Conservation (phyloP, 2,113 vertebrate genomes). For the Sebastes schlegelii region DNA sequence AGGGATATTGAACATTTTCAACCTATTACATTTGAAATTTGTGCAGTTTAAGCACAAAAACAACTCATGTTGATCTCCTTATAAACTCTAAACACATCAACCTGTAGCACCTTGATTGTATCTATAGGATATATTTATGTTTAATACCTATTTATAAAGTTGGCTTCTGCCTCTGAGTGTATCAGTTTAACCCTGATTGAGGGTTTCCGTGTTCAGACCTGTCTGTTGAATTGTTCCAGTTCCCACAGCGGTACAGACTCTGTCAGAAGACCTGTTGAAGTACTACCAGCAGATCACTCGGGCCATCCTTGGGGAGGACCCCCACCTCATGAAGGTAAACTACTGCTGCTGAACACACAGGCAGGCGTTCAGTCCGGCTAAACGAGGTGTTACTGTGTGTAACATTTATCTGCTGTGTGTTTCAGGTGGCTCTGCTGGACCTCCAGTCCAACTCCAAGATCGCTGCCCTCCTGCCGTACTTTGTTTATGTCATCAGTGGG, state of each 20-base stretch:
- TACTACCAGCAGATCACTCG: conserved; percentile 95
- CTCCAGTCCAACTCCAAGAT: conserved; percentile 95
- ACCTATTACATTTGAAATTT: too few relatives aligned
- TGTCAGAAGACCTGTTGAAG: conserved; percentile 92
- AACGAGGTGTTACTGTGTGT: accelerated
- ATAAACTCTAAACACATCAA: not conserved
- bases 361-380: not conserved
- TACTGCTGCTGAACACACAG: not conserved
- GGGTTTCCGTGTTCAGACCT: too few relatives aligned
- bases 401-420: not conserved
- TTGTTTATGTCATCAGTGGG: conserved; percentile 95
- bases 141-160: too few relatives aligned
- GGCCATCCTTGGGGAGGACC: conserved; percentile 92
- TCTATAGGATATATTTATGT: too few relatives aligned
- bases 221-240: conserved; percentile 75
- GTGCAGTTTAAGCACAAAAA: not conserved
- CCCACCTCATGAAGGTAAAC: conserved; percentile 92
- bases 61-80: too few relatives aligned
- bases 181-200: not conserved
- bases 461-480: conserved; percentile 92
- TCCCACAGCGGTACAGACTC: conserved; percentile 89
- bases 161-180: not conserved
- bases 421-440: conserved; percentile 91
- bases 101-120: too few relatives aligned
- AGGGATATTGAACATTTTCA: not conserved